Base-by-base conservation (phyloP, 2,113 vertebrate species). In the Pitta sordida region DNA sequence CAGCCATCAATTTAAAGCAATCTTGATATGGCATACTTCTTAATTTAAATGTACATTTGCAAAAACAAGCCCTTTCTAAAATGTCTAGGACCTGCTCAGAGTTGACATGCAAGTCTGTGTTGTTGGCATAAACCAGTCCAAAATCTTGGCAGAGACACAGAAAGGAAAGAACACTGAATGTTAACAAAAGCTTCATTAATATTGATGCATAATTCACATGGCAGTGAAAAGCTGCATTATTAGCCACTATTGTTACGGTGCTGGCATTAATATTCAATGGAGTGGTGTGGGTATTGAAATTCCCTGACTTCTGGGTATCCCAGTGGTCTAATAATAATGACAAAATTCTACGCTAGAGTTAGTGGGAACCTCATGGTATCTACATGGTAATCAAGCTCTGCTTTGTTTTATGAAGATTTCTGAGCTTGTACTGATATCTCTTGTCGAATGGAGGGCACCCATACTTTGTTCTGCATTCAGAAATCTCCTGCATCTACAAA, bases 101-200 rank as follows among this genome's bases (percentile, higher is more conserved):
- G 67, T 82, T 96, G 95, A 93, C 91, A 83, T 91, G 77, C 73
- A 78, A 91, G 94, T 78, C 77, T 92, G 83, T 20, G 9, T 43
- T 90, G 60, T 86, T 95, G 95, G 96, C 88, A 93, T 59, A 91
- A 94, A 93, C 80, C 64, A 91, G 69, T 69, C 86, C 92, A 88
- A 96, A 94, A 95, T 90, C 58, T 79, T 96, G 95, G 94, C 93
- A 94, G 81, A 91, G 80, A 74, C 30, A 63, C 86, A 80, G 76
- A 80, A 74, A 52, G 68, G 58, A 93, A 94, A 89, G 91, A 95
- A 90, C 60, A 68, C 10, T 60, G 94, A 86, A 87, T 94, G 77
- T 96, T 96, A 96, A 97, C 95, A 96, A 97, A 96, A 86, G 48
- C 92, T 92, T 96, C 96, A 96, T 97, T 97, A 97, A 97, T 97